Evolutionary conservation across 2,888 invertebrate species (phyloP), one percentile per base, ranked within the genome.

Genomic region (Mellilla xanthometata): DNA sequence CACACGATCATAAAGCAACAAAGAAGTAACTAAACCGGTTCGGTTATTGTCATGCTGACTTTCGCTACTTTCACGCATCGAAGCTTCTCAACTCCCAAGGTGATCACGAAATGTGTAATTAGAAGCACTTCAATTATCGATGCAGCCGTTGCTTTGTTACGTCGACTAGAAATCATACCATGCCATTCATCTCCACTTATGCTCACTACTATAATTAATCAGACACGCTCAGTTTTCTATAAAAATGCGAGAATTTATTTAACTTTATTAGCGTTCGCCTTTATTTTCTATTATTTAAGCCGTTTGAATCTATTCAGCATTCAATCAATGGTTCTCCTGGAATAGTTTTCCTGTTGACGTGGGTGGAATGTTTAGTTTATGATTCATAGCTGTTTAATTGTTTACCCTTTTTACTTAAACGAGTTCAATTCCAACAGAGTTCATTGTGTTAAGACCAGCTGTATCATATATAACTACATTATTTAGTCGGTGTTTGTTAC

Each of bases 61-160:
- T 86, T 87, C 87, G 69, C 86, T 78, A 68, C 81, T 85, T 81
- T 82, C 86, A 76, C 81, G 74, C 72, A 58, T 76, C 70, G 73
- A 65, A 61, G 68, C 62, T 56, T 58, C 26, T 6, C 22, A 15
- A 7, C 15, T 15, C 3, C 61, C 58, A 62, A 62, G 49, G 55
- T 62, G 64, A 74, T 76, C 71, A 72, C 74, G 63, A 81, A 81
- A 81, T 75, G 62, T 73, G 52, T 66, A 72, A 75, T 76, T 71
- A 72, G 56, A 50, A 50, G 64, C 50, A 55, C 49, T 45, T 46
- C 49, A 52, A 61, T 56, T 47, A 49, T 32, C 19, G 40, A 38
- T 23, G 39, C 32, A 33, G 45, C 42, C 42, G 48, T 55, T 47
- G 39, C 41, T 44, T 49, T 33, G 45, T 47, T 35, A 26, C 15